These are phyloP conservation scores for Elgonia sp. DNA, from an alignment of 2,888 invertebrate genomes.

Conservation along the genomic window DNA sequence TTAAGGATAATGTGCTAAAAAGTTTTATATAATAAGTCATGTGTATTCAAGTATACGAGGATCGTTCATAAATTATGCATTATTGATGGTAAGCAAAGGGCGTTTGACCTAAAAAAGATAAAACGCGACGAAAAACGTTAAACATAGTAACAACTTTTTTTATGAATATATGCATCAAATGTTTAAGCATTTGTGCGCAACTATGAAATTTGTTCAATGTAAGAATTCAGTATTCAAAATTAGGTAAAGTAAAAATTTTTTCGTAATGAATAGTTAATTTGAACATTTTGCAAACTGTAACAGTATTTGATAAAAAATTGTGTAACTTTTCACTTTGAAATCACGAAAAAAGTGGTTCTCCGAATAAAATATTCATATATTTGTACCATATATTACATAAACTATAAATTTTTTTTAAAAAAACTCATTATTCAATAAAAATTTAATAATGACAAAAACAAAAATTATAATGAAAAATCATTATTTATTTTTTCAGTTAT, in stretches of 20 bases:
- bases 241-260: background rate
- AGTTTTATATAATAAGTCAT: slow-evolving; percentile 40
- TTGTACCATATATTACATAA: too few relatives aligned
- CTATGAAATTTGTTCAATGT: background rate
- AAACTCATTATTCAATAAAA: background rate
- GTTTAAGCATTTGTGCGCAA: slow-evolving; percentile 9
- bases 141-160: slow-evolving; percentile 15
- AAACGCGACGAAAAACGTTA: slow-evolving; percentile 19
- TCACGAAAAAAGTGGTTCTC: background rate
- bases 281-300: too few relatives aligned
- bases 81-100: slow-evolving; percentile 41
- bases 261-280: too few relatives aligned
- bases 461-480: too few relatives aligned
- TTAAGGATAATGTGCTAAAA: slow-evolving; percentile 18
- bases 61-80: slow-evolving; percentile 56
- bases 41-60: slow-evolving; percentile 42
- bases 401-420: background rate
- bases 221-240: background rate
- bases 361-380: too few relatives aligned
- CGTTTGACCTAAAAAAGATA: slow-evolving; percentile 43
- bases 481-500: too few relatives aligned
- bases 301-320: too few relatives aligned
- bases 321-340: background rate
- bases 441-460: too few relatives aligned
- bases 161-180: slow-evolving; percentile 26